Evolutionary conservation across 2,888 invertebrate species (phyloP), one percentile per base, ranked within the genome.

Genomic region (Orgyia antiqua): DNA sequence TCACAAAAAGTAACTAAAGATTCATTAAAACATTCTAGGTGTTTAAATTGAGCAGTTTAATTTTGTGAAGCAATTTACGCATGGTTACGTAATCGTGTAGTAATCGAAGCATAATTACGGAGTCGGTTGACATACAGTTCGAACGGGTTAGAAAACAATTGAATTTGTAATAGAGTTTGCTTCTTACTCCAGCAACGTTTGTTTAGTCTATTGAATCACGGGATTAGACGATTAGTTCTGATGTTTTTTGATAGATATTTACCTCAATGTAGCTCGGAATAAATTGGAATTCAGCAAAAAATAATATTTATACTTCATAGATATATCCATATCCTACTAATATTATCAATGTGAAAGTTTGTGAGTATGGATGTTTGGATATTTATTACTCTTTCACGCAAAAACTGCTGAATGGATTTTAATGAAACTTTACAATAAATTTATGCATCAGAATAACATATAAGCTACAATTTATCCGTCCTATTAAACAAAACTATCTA

Each of bases 51-150:
- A 55, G 46, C 52, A 42, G 53, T 51, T 62, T 61, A 64, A 67
- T 65, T 66, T 60, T 55, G 44, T 40, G 18, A 10, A 13, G 23
- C 27, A 48, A 51, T 60, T 61, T 51, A 64, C 60, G 59, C 59
- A 37, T 43, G 55, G 51, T 40, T 47, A 56, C 55, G 49, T 56
- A 58, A 59, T 47, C 44, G 44, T 32, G 33, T 15, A 30, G 43
- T 51, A 39, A 39, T 50, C 32, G 36, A 39, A 42, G 25, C 39
- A 45, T 56, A 58, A 59, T 64, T 54, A 54, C 45, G 50, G 39
- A 29, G 43, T 49, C 43, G 44, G 38, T 30, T 41, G 38, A 49
- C 39, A 41, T 45, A 38, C 24, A 43, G 47, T 47, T 47, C 46
- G 40, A 37, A 29, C 30, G 38, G 30, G 47, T 42, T 24, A 37